Evolutionary conservation across 2,113 vertebrate species (phyloP), one percentile per base, ranked within the genome.

Genomic region (Psittacus erithacus): DNA sequence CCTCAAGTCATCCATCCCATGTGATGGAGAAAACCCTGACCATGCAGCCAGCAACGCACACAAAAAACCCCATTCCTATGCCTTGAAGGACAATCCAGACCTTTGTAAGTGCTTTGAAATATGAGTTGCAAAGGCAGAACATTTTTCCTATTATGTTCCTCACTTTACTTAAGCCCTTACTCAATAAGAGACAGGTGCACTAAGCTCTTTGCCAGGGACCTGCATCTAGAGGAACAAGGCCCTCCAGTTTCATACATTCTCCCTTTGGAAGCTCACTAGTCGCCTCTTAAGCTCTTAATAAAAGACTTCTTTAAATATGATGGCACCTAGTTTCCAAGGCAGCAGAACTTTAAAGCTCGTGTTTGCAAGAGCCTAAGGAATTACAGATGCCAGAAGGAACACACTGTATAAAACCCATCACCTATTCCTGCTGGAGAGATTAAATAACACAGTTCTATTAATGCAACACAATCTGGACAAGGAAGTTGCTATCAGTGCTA

Each of bases 251-350:
- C 63, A 62, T 12, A 43, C 1, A 12, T 60, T 81, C 85, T 50
- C 53, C 67, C 60, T 68, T 70, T n/a, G 10, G 39, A 95, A 70
- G 17, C 79, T 90, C 85, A 47, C 84, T 38, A 78, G 71, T 53
- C 18, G 0, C 86, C 88, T 92, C 88, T 86, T 90, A 90, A 96
- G 80, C 79, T 90, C 1, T 0, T 35, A 71, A 88, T 74, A 95
- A 94, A 93, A 95, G 59, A 18, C 35, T 39, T 80, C 90, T 62
- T 49, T 82, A 8, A 86, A 93, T 86, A 86, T 35, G 85, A 96
- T 96, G 94, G 88, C 92, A 96, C 95, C 79, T 57, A 83, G 90
- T 92, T 96, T 96, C 90, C 85, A 95, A 88, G 90, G 82, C 90
- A 96, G 90, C 82, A 67, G 68, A 79, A 94, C n/a, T 79, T 95